Percentiles rank a stretch among this genome's conserved stretches.
phyloP scores from a whole-genome alignment of 2,888 invertebrate genomes.

The Nephrotoma flavescens region DNA sequence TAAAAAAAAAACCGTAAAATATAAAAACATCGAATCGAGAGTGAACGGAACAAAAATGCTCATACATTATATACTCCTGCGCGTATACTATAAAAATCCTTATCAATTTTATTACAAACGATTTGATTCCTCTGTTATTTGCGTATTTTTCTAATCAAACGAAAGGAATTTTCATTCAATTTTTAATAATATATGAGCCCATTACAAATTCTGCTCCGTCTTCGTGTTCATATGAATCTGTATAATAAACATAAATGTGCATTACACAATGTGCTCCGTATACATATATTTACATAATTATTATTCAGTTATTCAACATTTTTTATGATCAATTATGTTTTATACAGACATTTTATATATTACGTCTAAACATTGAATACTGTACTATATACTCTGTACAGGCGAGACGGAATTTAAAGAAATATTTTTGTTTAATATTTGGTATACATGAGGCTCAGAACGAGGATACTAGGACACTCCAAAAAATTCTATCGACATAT shows the following conservation, averaged over 20 bases:
- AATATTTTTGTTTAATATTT: too few species aligned
- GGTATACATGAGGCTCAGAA: too few species aligned
- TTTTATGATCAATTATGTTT: neutral
- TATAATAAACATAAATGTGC: neutral
- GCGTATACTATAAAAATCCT: neutral
- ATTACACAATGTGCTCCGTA: neutral
- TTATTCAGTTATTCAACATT: neutral
- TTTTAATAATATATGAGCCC: neutral
- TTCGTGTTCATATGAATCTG: neutral
- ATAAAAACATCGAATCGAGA: neutral
- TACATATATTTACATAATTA: neutral
- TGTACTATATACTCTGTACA: too few species aligned
- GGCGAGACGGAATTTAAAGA: too few species aligned
- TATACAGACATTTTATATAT: too few species aligned
- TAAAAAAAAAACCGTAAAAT: neutral
- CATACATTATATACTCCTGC: neutral
- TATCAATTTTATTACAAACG: neutral
- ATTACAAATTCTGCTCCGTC: neutral
- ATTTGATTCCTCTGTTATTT: neutral
- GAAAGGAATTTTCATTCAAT: neutral
- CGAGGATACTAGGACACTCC: too few species aligned
- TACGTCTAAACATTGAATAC: too few species aligned
- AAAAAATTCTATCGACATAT: too few species aligned
- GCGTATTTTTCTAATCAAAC: neutral
- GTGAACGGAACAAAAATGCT: neutral